These are phyloP conservation scores for Calephelis perditalis DNA, from an alignment of 2,888 invertebrate species.

Conservation along the genomic window DNA sequence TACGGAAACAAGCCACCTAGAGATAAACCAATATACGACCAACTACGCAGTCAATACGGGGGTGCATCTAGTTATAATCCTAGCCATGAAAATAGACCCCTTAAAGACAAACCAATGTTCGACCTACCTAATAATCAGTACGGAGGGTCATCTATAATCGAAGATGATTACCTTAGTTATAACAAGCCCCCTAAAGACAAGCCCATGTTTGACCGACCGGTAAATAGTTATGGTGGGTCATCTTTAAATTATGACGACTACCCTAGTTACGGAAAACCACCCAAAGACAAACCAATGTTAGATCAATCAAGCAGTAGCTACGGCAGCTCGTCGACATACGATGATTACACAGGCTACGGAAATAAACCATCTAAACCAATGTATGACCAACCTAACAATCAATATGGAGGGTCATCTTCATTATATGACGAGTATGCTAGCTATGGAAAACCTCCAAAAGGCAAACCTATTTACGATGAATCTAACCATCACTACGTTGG, in stretches of 20 bases:
- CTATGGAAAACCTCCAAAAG: background rate
- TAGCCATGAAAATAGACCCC: slow-evolving; percentile 21
- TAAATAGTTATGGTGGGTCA: background rate
- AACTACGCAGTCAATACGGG: background rate
- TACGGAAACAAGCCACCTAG: background rate
- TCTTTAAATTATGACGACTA: slow-evolving; percentile 11
- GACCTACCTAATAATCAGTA: slow-evolving; percentile 20
- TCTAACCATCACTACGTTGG: background rate
- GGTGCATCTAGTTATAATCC: slow-evolving; percentile 6
- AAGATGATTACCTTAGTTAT: slow-evolving; percentile 9
- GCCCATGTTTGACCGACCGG: slow-evolving; percentile 1
- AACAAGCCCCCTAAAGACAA: slow-evolving; percentile 2
- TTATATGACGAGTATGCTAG: slow-evolving; percentile 8
- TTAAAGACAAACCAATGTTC: slow-evolving; percentile 14
- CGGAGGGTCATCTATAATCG: slow-evolving; percentile 9
- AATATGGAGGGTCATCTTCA: slow-evolving; percentile 16
- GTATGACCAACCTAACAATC: background rate
- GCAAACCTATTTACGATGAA: slow-evolving; percentile 3
- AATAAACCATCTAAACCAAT: background rate
- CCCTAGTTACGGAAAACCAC: slow-evolving; percentile 20
- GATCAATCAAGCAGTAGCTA: slow-evolving; percentile 18
- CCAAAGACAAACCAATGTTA: slow-evolving; percentile 10
- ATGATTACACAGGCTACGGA: background rate
- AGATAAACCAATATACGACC: background rate
- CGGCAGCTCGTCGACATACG: slow-evolving; percentile 11